These are phyloP conservation scores for Dynastes maya DNA, from an alignment of 2,888 invertebrate genomes.

Conservation along the genomic window DNA sequence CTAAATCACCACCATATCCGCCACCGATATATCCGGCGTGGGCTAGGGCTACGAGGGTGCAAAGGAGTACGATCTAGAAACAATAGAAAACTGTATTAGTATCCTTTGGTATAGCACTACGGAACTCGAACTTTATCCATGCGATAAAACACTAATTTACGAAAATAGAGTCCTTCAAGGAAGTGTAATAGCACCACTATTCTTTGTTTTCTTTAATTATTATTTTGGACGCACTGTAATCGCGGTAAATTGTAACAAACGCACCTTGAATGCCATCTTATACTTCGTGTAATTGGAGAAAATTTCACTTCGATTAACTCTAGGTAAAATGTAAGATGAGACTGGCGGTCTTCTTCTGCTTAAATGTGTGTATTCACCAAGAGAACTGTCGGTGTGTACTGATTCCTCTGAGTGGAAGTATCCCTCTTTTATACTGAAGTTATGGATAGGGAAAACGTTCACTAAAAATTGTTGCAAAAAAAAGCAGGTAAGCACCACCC, in stretches of 20 bases:
- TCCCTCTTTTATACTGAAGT: conserved; percentile 48
- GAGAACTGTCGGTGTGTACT: conserved; percentile 42
- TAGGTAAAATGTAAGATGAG: background rate
- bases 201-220: background rate
- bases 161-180: conserved; percentile 10
- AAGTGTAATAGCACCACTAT: background rate
- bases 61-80: conserved; percentile 43
- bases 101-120: too few relatives aligned
- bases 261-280: conserved; percentile 51
- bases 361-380: conserved; percentile 28
- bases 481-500: conserved; percentile 28
- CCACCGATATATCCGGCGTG: conserved; percentile 46
- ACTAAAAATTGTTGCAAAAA: conserved; percentile 46
- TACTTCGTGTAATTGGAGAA: conserved; percentile 13
- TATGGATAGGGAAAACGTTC: conserved; percentile 49
- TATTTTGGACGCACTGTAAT: background rate
- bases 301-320: conserved; percentile 29
- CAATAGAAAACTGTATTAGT: conserved; percentile 15
- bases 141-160: conserved; percentile 1
- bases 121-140: background rate
- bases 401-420: conserved; percentile 9
- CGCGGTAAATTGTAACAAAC: conserved; percentile 2
- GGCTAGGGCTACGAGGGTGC: conserved; percentile 39
- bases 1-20: conserved; percentile 33
- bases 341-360: background rate